Base-by-base conservation (phyloP, 2,113 vertebrate genomes). In the Hypomesus transpacificus region DNA sequence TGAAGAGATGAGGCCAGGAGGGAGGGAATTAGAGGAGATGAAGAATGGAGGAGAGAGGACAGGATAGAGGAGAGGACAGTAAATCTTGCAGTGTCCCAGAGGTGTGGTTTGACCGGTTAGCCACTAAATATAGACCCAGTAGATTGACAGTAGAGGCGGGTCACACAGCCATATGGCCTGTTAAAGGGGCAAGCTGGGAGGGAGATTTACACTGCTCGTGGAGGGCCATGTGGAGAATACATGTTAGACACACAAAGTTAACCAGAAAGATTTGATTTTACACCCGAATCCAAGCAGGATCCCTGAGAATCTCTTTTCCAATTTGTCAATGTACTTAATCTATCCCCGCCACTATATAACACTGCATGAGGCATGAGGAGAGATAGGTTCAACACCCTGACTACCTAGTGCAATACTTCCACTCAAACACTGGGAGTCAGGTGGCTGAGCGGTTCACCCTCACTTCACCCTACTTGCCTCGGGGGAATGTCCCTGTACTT, bases 121-220 rank as follows among this genome's bases (percentile, higher is more conserved):
- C 46, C 57, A 61, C n/a, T 62, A 39, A 16, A 72, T 3, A 54
- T 22, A 71, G 70, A 71, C 16, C 31, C 18, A 18, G 13, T 28
- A 68, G 17, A 50, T 51, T 66, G 61, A 57, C 53, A 69, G 67
- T 3, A 5, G 28, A 69, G 17, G 14, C 18, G 1, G n/a, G 26
- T 69, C 53, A 58, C 26, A 34, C 1, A 59, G 56, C 53, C 17
- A 69, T 46, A 50, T 46, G 57, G n/a, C 68, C n/a, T 58, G 54
- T 46, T 69, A 34, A 69, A 59, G 68, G 3, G 50, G 51, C 9
- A 17, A n/a, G 5, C 5, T 61, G 62, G 8, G 67, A 51, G 22
- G 24, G 50, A 67, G 67, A 58, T 57, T 14, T 46, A 58, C 18
- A 69, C 17, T 24, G n/a, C 51, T 17, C 50, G 21, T 18, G 51